phyloP scores from a whole-genome alignment of 2,113 vertebrate genomes.

The Herpailurus yagouaroundi region DNA sequence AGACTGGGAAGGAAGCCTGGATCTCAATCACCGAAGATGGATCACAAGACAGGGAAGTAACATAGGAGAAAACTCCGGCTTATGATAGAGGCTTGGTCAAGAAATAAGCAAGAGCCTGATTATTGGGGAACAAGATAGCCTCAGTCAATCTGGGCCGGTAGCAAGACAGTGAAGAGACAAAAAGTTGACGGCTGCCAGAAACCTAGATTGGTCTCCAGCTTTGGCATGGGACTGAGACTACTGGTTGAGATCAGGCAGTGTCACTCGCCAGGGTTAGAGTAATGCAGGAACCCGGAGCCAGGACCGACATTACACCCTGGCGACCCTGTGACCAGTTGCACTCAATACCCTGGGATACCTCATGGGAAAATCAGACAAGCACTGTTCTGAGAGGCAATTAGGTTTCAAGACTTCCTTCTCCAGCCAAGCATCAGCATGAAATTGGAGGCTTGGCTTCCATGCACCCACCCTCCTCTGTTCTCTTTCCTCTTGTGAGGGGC shows the following conservation, averaged over 20 bases:
- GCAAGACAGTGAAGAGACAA: constrained; percentile 39
- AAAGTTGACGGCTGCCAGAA: constrained; percentile 49
- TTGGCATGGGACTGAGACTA: constrained; percentile 62
- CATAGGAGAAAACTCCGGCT: not conserved
- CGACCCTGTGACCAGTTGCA: constrained; percentile 67
- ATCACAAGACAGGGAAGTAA: not conserved
- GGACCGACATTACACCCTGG: constrained; percentile 50
- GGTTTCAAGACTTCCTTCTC: constrained; percentile 61
- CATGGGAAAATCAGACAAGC: constrained; percentile 68
- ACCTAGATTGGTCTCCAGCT: constrained; percentile 53
- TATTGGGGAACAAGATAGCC: not conserved
- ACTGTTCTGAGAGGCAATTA: constrained; percentile 71
- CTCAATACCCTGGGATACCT: constrained; percentile 58
- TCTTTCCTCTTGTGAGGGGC: not conserved
- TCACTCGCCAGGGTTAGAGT: constrained; percentile 63
- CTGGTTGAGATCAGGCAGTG: constrained; percentile 73
- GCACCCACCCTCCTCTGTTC: not conserved
- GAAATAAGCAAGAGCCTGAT: not conserved
- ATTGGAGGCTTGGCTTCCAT: constrained; percentile 62
- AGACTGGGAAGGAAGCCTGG: not conserved
- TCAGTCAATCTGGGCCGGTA: not conserved
- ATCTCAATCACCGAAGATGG: not conserved
- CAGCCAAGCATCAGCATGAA: constrained; percentile 54
- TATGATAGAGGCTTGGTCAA: not conserved
- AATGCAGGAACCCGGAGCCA: constrained; percentile 44